These are phyloP conservation scores for Drosophila mauritiana DNA, from an alignment of 1,140 invertebrate genomes.

Conservation along the genomic window DNA sequence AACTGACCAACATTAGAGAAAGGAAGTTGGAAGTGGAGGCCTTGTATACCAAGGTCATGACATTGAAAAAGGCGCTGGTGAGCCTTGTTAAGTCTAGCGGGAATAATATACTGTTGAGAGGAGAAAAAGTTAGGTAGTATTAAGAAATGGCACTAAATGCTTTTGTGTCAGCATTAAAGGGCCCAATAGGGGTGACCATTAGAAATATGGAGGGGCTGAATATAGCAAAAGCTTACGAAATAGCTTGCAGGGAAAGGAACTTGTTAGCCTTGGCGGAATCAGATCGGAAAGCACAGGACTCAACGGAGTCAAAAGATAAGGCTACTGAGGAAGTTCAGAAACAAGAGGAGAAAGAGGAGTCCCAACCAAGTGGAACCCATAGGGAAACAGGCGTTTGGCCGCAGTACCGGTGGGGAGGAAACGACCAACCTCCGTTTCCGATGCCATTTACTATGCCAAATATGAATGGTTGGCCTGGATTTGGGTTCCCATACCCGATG, in stretches of 20 bases:
- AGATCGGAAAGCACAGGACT: not conserved
- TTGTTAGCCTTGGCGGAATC: not conserved
- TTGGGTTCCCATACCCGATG: not conserved
- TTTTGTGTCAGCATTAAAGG: not conserved
- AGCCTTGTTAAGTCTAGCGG: not conserved
- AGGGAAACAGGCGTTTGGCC: not conserved
- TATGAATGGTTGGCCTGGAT: not conserved
- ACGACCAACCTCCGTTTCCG: not conserved
- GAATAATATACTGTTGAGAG: not conserved
- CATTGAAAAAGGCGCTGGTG: not conserved
- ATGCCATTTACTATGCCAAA: slow-evolving; percentile 3
- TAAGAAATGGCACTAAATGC: not conserved
- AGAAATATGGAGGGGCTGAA: not conserved
- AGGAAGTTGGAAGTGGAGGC: not conserved
- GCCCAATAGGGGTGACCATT: not conserved
- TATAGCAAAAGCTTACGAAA: no score
- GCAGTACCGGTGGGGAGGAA: not conserved
- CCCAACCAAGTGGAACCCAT: no score
- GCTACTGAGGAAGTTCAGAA: no score
- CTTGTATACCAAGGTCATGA: not conserved
- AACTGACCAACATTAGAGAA: no score
- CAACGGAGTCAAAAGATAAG: no score
- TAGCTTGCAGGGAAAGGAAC: not conserved
- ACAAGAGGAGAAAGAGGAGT: no score
- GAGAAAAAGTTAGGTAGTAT: not conserved